Evolutionary conservation across 2,888 invertebrate species (phyloP), one percentile per base, ranked within the genome.

Genomic region (Ochropleura plecta): DNA sequence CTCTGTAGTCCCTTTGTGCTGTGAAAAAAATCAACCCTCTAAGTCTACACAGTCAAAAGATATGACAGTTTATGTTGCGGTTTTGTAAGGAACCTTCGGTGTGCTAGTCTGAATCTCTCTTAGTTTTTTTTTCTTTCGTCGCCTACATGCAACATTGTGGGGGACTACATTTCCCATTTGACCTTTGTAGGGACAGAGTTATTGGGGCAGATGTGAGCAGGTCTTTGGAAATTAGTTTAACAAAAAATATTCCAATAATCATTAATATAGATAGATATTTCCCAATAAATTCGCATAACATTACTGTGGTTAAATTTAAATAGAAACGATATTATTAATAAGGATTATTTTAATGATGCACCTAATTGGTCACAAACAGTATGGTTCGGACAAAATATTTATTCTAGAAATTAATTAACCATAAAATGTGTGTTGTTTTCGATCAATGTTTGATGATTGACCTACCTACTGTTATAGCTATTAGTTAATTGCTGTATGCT

Each of bases 321-420:
- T 59, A 14, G 9, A 18, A 72, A 44, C 40, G 14, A 71, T 48
- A 48, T 57, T 14, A 42, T 6, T 7, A 70, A 70, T 20, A 40
- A 70, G n/a, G 5, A 46, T 48, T 46, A 70, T 48, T 70, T 53
- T 7, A 44, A 20, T 42, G 8, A 6, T 44, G n/a, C n/a, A 18
- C 46, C n/a, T 69, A 53, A 62, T 69, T 60, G 4, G 62, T 62
- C 6, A 44, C 12, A 14, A 3, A 12, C n/a, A 53, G 46, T 5
- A 42, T 48, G 8, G 6, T n/a, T 6, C 16, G 44, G 7, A 14
- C 4, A 49, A 76, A 44, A 40, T 7, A 70, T 49, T 16, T 42
- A 55, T 62, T 48, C 7, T 3, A 53, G 12, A 48, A 76, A 62
- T 40, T 18, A 49, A 76, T 77, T 49, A 70, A n/a, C 30, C 30